Conservation (phyloP, 2,113 vertebrate genomes). For the Cavia aperea region DNA sequence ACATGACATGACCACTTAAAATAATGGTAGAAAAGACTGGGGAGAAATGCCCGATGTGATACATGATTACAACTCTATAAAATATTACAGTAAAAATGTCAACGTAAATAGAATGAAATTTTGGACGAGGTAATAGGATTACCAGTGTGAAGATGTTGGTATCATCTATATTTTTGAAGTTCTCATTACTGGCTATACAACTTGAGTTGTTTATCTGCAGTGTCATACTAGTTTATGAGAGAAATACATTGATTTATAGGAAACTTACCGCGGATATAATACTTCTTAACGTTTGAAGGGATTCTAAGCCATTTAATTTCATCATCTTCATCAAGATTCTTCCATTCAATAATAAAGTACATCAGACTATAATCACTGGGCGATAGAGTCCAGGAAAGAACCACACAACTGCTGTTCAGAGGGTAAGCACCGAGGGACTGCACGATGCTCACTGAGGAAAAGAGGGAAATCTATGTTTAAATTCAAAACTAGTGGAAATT, state of each 20-base stretch:
- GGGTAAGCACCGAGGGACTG: slow-evolving; percentile 75
- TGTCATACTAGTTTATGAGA: not conserved
- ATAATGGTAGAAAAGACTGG: not conserved
- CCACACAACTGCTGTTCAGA: slow-evolving; percentile 86
- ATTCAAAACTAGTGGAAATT: slow-evolving; percentile 21
- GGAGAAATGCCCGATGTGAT: not conserved
- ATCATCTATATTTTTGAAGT: not conserved
- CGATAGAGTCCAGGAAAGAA: slow-evolving; percentile 82
- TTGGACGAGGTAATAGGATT: not conserved
- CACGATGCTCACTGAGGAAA: slow-evolving; percentile 78
- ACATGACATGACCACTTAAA: not conserved
- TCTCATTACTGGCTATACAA: not conserved
- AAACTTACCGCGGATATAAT: slow-evolving; percentile 79
- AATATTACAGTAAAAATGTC: slow-evolving; percentile 36
- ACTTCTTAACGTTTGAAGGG: slow-evolving; percentile 73
- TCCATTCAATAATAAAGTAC: slow-evolving; percentile 89
- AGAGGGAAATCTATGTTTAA: slow-evolving; percentile 44
- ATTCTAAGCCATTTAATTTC: slow-evolving; percentile 83
- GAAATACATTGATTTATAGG: not conserved
- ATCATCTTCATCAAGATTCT: slow-evolving; percentile 70
- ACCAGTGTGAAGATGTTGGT: not conserved
- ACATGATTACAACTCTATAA: not conserved
- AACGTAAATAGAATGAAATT: slow-evolving; percentile 19
- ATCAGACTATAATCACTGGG: slow-evolving; percentile 68
- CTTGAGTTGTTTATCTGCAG: not conserved